Percentiles rank a stretch among this genome's conserved stretches.
Evolutionary conservation across 2,888 invertebrate genomes (phyloP).

Genomic region (Oscheius myriophilus): DNA sequence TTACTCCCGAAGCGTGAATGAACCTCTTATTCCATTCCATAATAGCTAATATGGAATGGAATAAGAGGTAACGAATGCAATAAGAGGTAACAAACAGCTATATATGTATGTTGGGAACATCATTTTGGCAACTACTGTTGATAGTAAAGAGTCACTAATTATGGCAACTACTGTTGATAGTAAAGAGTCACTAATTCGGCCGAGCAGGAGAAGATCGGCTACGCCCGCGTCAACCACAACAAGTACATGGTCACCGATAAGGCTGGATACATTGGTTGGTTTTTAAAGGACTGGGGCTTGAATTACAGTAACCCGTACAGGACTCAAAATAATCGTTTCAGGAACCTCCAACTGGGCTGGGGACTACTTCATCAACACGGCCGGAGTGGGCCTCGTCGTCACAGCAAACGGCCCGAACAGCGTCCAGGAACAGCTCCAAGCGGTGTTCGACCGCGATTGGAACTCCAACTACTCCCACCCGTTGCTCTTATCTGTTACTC

Average conservation of each 20-base stretch:
- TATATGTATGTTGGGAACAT: no score
- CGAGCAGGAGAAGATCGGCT: constrained; percentile 86
- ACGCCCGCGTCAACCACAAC: constrained; percentile 91
- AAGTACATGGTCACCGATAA: constrained; percentile 98
- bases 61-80: no score
- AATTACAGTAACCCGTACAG: not conserved
- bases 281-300: no score
- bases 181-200: constrained; percentile 77
- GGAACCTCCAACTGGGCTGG: constrained; percentile 97
- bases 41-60: no score
- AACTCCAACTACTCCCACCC: constrained; percentile 48
- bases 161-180: no score
- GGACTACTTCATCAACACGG: constrained; percentile 90
- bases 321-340: not conserved
- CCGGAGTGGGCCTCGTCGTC: constrained; percentile 83
- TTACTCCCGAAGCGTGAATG: no score
- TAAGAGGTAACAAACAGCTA: no score
- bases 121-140: no score
- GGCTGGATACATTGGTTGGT: constrained; percentile 88
- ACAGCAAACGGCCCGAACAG: constrained; percentile 35
- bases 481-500: not conserved
- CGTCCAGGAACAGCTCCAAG: constrained; percentile 41
- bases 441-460: constrained; percentile 64
- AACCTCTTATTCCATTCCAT: no score
- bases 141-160: no score